A percentile compares a stretch with the other conserved stretches of the same genome.
phyloP scores from a whole-genome alignment of 2,113 vertebrate genomes.

The Urocynchramus pylzowi region DNA sequence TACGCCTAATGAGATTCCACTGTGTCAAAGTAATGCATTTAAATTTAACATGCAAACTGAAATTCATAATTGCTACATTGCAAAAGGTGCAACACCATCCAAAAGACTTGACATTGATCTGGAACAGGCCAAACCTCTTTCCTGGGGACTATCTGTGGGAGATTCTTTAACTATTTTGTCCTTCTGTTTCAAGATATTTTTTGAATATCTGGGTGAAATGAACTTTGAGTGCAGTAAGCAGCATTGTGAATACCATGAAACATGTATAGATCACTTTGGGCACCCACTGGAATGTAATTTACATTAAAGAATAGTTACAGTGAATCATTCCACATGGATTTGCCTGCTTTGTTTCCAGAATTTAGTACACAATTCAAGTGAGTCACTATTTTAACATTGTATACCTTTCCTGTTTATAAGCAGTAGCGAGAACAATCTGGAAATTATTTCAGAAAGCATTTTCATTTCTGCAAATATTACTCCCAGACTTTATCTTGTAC shows the following conservation, averaged over 20 bases:
- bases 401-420: conserved; percentile 65
- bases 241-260: background rate
- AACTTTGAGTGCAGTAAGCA: background rate
- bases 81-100: background rate
- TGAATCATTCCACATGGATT: conserved; percentile 3
- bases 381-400: conserved; percentile 52
- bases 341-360: conserved; percentile 33
- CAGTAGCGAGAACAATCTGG: background rate
- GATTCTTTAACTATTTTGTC: background rate
- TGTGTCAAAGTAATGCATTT: background rate
- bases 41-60: background rate
- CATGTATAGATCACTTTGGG: background rate
- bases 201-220: background rate
- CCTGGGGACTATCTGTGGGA: background rate
- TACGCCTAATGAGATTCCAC: background rate
- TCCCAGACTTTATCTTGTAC: background rate
- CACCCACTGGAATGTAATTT: background rate
- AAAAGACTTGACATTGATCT: background rate
- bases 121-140: background rate
- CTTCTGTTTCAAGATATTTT: background rate
- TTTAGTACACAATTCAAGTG: conserved; percentile 46
- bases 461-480: background rate
- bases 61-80: background rate
- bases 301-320: background rate
- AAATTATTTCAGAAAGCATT: conserved; percentile 36